Conservation (phyloP, 1,140 invertebrate genomes). For the Drosophila varians region DNA sequence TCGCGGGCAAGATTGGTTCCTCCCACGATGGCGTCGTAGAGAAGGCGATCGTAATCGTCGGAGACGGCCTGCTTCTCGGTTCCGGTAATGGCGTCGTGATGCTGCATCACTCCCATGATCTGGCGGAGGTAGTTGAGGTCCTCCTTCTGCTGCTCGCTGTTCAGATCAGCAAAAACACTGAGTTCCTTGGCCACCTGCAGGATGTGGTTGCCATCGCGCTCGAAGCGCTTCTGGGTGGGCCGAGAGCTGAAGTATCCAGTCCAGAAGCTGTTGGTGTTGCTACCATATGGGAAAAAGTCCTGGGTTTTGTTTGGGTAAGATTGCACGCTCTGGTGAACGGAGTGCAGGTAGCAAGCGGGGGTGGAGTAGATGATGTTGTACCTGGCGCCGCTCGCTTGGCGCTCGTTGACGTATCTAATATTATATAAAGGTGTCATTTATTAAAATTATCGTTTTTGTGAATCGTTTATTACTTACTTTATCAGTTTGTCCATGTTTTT, state of each 20-base stretch:
- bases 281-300: constrained; percentile 97
- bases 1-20: constrained; percentile 43
- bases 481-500: constrained; percentile 96
- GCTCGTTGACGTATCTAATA: constrained; percentile 23
- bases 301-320: constrained; percentile 89
- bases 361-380: constrained; percentile 86
- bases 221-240: constrained; percentile 92
- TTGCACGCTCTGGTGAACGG: constrained; percentile 88
- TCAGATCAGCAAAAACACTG: constrained; percentile 76
- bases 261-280: constrained; percentile 93
- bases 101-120: constrained; percentile 94
- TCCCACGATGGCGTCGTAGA: constrained; percentile 56
- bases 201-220: constrained; percentile 91
- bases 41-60: constrained; percentile 90
- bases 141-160: constrained; percentile 36
- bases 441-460: too few species aligned
- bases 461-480: constrained; percentile 85
- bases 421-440: too few species aligned
- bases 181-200: constrained; percentile 89
- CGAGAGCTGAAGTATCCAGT: constrained; percentile 97
- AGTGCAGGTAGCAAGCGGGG: constrained; percentile 95
- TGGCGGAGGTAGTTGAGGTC: constrained; percentile 74
- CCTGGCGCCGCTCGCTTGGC: constrained; percentile 86
- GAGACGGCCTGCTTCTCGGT: constrained; percentile 96
- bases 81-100: constrained; percentile 95